Base-by-base conservation (phyloP, 2,888 invertebrate species). In the Ochlodes sylvanus region DNA sequence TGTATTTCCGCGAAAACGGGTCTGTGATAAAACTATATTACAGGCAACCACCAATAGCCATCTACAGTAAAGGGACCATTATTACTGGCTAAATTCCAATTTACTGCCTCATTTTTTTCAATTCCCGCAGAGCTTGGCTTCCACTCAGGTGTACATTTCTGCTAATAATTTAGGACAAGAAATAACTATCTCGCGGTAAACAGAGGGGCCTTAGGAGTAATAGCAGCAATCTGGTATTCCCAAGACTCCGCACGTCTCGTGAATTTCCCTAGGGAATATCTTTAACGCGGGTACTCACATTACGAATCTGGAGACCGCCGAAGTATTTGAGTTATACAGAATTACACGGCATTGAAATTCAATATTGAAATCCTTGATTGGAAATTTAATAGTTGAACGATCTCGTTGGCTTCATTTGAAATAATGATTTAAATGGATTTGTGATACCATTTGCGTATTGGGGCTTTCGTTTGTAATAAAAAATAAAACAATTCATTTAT, bases 191-290 rank as follows among this genome's bases (percentile, higher is more conserved):
- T 85, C 34, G 61, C 66, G 79, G 88, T 85, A 89, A 90, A 89
- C 90, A 87, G 83, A 83, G 83, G 89, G 88, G 79, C 79, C 87
- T 85, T 83, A 80, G 83, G 79, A 88, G 86, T 90, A 89, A 91
- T 91, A 87, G 89, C 85, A 83, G 85, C 91, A 91, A 92, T 92
- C 90, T 89, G 86, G 79, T 78, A 78, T 79, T 81, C 80, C 82
- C 82, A 78, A 76, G 71, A 74, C 73, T 73, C 74, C 70, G 78
- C 79, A 79, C 81, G 87, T 85, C 87, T 85, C 79, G 79, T 77
- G 84, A 87, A 92, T 92, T 92, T 92, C 92, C 91, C 91, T 72
- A 7, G 90, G 82, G 92, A 79, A 79, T 77, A 76, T 82, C 75
- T 79, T 77, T 75, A 82, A 79, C 79, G 79, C 76, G 75, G 76